phyloP scores from a whole-genome alignment of 2,797 vertebrate genomes.

The Notolabrus celidotus region DNA sequence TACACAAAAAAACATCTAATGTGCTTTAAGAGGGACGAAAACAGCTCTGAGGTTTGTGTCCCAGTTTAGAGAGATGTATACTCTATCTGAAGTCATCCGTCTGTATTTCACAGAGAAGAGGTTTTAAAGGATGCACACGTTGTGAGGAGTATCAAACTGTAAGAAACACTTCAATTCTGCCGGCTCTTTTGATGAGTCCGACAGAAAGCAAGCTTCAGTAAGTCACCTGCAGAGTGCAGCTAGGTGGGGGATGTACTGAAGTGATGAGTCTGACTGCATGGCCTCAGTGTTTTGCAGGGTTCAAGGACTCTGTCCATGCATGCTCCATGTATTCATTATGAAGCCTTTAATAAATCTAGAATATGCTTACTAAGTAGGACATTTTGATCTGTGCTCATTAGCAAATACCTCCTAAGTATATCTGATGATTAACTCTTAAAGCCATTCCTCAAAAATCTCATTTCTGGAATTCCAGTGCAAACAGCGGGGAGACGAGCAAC shows the following conservation, averaged over 20 bases:
- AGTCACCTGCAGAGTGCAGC: constrained; percentile 54
- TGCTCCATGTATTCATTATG: constrained; percentile 64
- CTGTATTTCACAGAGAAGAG: not conserved
- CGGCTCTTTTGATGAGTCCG: constrained; percentile 45
- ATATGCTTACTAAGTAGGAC: constrained; percentile 70
- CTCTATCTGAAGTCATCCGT: constrained; percentile 33
- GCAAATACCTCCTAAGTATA: constrained; percentile 69
- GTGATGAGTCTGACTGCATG: constrained; percentile 42
- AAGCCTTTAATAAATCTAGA: constrained; percentile 65
- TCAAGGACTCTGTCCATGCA: constrained; percentile 65
- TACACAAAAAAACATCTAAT: constrained; percentile 2
- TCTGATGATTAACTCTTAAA: constrained; percentile 65
- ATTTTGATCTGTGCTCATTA: constrained; percentile 70
- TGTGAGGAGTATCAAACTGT: constrained; percentile 9
- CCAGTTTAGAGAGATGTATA: constrained; percentile 20
- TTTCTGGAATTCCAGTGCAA: constrained; percentile 10
- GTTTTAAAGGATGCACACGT: constrained; percentile 5
- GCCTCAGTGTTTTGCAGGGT: constrained; percentile 45
- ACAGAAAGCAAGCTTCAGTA: constrained; percentile 45
- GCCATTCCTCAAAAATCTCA: constrained; percentile 21
- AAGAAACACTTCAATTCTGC: constrained; percentile 31
- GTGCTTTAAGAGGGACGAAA: not conserved
- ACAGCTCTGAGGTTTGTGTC: not conserved
- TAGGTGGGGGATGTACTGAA: constrained; percentile 44
- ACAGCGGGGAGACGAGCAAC: not conserved